These are phyloP conservation scores for Alcedo quadribrachys DNA, from an alignment of 2,797 vertebrate species.

Conservation along the genomic window DNA sequence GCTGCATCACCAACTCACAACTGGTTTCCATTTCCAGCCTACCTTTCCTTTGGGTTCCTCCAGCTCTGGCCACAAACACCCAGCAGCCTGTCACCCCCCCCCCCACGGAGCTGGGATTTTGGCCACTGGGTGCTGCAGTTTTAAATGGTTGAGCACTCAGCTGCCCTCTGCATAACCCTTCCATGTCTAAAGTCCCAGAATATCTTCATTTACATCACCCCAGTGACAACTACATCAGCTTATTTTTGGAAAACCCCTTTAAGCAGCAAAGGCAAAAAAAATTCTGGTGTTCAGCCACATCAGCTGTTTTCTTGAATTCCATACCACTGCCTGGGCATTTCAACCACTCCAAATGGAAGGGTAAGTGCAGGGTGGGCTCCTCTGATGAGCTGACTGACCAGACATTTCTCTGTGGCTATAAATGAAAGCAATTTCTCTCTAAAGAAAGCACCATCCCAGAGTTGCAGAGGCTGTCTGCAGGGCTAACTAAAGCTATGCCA, in stretches of 20 bases:
- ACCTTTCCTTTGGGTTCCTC: constrained; percentile 32
- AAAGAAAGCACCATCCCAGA: constrained; percentile 6
- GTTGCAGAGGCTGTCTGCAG: background rate
- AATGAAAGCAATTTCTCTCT: constrained; percentile 25
- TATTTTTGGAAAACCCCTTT: constrained; percentile 34
- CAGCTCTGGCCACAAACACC: constrained; percentile 27
- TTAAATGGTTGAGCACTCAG: background rate
- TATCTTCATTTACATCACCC: background rate
- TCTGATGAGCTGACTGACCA: background rate
- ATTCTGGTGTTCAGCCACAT: background rate
- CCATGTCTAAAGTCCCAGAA: background rate
- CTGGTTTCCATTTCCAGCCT: constrained; percentile 71
- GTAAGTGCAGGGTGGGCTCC: constrained; percentile 7
- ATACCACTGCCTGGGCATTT: background rate
- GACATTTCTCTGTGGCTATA: background rate
- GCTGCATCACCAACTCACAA: constrained; percentile 48
- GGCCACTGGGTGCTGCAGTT: background rate
- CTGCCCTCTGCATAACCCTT: background rate
- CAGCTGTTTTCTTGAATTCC: background rate
- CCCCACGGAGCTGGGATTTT: background rate
- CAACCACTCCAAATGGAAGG: background rate
- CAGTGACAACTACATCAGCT: constrained; percentile 2
- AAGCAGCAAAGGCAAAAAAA: background rate
- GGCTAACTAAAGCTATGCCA: background rate
- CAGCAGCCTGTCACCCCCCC: background rate